A percentile compares a stretch with the other conserved stretches of the same genome.
These are phyloP conservation scores for Scolanthus callimorphus DNA, from an alignment of 92 coral and sea anemone species.

Conservation along the genomic window DNA sequence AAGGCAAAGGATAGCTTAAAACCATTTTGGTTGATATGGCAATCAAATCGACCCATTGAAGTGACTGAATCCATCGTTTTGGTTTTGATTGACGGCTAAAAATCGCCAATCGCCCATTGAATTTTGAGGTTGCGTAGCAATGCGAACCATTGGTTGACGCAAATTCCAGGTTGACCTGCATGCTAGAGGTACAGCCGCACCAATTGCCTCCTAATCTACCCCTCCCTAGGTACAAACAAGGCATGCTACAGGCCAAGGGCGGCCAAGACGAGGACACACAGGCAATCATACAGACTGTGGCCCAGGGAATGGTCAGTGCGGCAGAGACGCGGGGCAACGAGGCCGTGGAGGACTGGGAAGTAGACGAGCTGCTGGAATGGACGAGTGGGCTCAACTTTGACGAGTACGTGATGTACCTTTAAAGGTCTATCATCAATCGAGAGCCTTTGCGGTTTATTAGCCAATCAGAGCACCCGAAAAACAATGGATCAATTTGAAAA, in stretches of 20 bases:
- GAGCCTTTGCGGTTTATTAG: no score
- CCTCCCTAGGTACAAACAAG: slow-evolving; percentile 80
- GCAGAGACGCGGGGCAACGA: slow-evolving; percentile 80
- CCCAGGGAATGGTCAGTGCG: slow-evolving; percentile 80
- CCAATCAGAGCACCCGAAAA: no score
- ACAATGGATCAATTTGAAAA: no score
- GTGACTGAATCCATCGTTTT: no score
- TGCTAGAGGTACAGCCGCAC: neutral
- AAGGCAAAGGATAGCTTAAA: no score
- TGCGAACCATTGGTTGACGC: neutral
- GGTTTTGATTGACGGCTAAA: no score
- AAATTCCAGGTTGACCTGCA: neutral
- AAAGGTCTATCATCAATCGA: no score
- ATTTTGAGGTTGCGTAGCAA: neutral
- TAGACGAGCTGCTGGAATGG: slow-evolving; percentile 97
- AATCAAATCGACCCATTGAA: no score
- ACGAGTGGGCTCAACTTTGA: slow-evolving; percentile 94
- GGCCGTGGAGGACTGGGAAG: slow-evolving; percentile 99
- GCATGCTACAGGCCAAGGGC: slow-evolving; percentile 75
- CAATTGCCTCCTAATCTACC: slow-evolving; percentile 9
- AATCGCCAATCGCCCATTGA: no score
- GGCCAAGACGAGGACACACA: slow-evolving; percentile 57
- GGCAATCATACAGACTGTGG: slow-evolving; percentile 62
- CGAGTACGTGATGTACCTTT: slow-evolving; percentile 66
- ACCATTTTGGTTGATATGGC: no score